Evolutionary conservation across 2,113 vertebrate species (phyloP).

Genomic region (Noturus placidus): DNA sequence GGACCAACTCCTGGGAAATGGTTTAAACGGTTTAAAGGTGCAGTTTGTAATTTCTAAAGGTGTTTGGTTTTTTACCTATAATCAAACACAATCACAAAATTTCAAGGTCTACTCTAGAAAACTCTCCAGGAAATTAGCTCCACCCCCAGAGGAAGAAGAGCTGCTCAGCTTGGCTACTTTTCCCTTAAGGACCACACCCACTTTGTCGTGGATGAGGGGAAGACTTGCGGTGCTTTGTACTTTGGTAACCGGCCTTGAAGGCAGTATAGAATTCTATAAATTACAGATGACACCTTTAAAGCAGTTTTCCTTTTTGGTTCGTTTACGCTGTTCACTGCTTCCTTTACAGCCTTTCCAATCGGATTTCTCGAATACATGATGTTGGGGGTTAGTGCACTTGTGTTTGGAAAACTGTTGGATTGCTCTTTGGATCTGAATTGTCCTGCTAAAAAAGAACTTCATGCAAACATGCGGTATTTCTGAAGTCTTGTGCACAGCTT

Average conservation of each 20-base stretch:
- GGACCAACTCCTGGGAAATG: not conserved
- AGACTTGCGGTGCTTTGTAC: not conserved
- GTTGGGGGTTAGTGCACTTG: not conserved
- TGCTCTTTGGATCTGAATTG: not conserved
- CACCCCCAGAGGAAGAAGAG: not conserved
- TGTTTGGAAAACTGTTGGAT: not conserved
- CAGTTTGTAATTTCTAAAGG: not conserved
- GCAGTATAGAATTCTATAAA: not conserved
- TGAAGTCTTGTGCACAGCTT: not conserved
- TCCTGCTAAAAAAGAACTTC: not conserved
- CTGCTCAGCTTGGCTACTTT: not conserved
- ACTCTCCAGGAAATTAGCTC: not conserved
- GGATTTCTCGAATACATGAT: not conserved
- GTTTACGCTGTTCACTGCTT: not conserved
- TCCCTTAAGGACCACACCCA: not conserved
- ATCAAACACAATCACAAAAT: not conserved
- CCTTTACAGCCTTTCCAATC: not conserved
- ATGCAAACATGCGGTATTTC: too few species aligned
- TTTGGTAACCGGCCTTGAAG: not conserved
- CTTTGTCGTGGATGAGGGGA: not conserved
- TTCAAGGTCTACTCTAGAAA: not conserved
- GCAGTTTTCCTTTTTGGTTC: not conserved
- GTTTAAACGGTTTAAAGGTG: not conserved
- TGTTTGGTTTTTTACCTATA: not conserved
- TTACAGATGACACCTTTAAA: not conserved